phyloP scores from a whole-genome alignment of 2,113 vertebrate species.

The Struthio camelus region DNA sequence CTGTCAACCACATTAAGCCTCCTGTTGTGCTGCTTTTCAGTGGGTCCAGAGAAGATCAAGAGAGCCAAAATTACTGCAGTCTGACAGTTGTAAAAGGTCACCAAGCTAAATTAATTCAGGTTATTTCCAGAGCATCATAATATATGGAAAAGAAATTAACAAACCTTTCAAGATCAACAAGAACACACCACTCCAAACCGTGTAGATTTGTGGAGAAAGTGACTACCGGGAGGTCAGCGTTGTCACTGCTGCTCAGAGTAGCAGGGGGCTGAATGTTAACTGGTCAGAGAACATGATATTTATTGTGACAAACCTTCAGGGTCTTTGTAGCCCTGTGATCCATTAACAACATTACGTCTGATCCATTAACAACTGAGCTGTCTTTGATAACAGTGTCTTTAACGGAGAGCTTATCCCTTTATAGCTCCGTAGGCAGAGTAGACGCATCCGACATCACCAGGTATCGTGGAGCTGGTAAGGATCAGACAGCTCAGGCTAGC shows the following conservation, averaged over 20 bases:
- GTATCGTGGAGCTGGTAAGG: not conserved
- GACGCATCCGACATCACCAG: not conserved
- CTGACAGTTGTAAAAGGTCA: slow-evolving; percentile 76
- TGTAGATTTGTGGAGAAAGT: not conserved
- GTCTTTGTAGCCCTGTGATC: slow-evolving; percentile 17
- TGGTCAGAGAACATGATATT: not conserved
- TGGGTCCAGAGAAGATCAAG: slow-evolving; percentile 45
- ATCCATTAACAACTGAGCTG: not conserved
- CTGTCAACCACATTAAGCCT: slow-evolving; percentile 12
- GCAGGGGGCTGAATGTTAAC: not conserved
- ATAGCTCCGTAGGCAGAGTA: not conserved
- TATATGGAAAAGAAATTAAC: not conserved
- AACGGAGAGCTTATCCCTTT: not conserved
- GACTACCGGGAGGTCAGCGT: not conserved
- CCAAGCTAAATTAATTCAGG: slow-evolving; percentile 24
- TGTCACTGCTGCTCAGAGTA: slow-evolving; percentile 12
- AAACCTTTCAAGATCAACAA: not conserved
- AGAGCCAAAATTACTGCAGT: slow-evolving; percentile 38
- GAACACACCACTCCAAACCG: not conserved
- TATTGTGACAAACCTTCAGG: slow-evolving; percentile 31
- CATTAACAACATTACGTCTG: slow-evolving; percentile 34
- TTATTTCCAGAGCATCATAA: slow-evolving; percentile 26
- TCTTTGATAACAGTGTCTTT: not conserved
- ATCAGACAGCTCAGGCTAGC: not conserved
- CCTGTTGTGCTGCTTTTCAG: not conserved